Evolutionary conservation across 2,797 vertebrate genomes (phyloP).

Genomic region (Mormyrops attenuatus): DNA sequence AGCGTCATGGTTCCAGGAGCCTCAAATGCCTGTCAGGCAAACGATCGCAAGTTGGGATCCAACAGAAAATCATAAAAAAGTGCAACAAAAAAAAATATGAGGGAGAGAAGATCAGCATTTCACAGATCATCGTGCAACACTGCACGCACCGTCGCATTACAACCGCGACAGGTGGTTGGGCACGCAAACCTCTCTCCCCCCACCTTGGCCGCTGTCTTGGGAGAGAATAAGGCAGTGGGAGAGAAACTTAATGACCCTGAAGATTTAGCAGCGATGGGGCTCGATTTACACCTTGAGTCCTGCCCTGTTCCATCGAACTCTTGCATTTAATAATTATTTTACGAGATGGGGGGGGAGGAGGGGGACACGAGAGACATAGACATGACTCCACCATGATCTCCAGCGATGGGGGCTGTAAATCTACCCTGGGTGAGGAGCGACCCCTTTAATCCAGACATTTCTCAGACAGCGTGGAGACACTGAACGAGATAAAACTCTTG

Average conservation of each 20-base stretch:
- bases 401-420: slow-evolving; percentile 2
- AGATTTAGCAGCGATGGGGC: slow-evolving; percentile 48
- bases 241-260: slow-evolving; percentile 30
- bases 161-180: not conserved
- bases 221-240: not conserved
- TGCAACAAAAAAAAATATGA: not conserved
- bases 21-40: not conserved
- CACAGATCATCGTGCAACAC: not conserved
- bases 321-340: slow-evolving; percentile 51
- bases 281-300: slow-evolving; percentile 56
- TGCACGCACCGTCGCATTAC: not conserved
- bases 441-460: slow-evolving; percentile 8
- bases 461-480: slow-evolving; percentile 54
- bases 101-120: not conserved
- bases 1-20: not conserved
- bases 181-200: not conserved
- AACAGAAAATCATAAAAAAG: not conserved
- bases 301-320: slow-evolving; percentile 56
- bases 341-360: slow-evolving; percentile 9
- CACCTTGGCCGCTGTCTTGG: not conserved
- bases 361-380: slow-evolving; percentile 40
- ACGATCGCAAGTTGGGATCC: not conserved
- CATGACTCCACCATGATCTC: slow-evolving; percentile 23
- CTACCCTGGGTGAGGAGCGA: not conserved
- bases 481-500: slow-evolving; percentile 59